Evolutionary conservation across 2,797 vertebrate genomes (phyloP), one percentile per base, ranked within the genome.

Genomic region (Sebastes steindachneri): DNA sequence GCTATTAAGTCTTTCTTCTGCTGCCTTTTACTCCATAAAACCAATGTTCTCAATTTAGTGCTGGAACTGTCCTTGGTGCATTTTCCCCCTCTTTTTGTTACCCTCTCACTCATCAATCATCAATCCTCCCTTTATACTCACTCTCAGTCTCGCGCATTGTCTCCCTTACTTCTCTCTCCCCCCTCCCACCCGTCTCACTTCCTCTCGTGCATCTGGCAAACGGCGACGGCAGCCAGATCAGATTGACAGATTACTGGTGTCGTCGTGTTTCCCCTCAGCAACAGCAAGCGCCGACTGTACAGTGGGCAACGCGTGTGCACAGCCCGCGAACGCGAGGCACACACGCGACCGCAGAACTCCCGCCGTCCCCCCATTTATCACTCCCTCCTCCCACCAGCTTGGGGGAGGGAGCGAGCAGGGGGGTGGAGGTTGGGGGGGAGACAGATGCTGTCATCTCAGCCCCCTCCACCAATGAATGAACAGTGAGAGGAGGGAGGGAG

Each of bases 221-320:
- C 78, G 51, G 83, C n/a, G 71, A 68, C 74, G 64, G 75, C 77
- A 75, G 78, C 81, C 83, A 75, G 87, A 88, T 92, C 85, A 85
- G 89, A 88, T 71, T 89, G 92, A 92, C 93, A 90, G 91, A 93
- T 93, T 89, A 90, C 91, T n/a, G 76, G 73, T 90, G 91, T 91
- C 78, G 73, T 73, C 19, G 37, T 77, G 70, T 75, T 59, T 54
- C 75, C 84, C 65, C 74, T 79, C 77, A 48, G 55, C 77, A 77
- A 80, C 73, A 45, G 77, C n/a, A 1, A 62, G 63, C 35, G 65
- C 54, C 37, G 3, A 62, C 77, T 45, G 87, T 79, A 73, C 70
- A 12, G 75, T 3, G 48, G 62, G 55, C 11, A 58, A 48, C 4
- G 41, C 15, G 5, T 54, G 55, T 11, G 41, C 41, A 8, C 35